phyloP scores from a whole-genome alignment of 1,140 invertebrate species.

The Aphidius gifuensis region DNA sequence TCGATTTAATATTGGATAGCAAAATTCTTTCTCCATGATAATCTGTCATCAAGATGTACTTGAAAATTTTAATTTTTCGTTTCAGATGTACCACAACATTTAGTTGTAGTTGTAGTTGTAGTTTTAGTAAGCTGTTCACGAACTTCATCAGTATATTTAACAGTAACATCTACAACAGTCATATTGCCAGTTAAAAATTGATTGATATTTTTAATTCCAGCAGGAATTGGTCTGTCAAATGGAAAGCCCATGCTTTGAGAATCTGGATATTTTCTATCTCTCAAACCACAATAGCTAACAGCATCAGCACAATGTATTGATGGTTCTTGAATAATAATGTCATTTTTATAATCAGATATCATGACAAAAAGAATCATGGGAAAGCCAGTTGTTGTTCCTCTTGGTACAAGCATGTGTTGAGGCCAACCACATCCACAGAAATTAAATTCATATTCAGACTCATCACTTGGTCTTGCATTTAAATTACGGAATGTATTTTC shows the following conservation, averaged over 20 bases:
- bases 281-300: constrained; percentile 67
- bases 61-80: too few relatives aligned
- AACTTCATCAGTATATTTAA: constrained; percentile 18
- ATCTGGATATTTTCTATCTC: constrained; percentile 66
- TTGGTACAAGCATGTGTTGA: constrained; percentile 77
- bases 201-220: constrained; percentile 36
- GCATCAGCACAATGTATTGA: constrained; percentile 60
- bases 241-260: constrained; percentile 68
- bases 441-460: constrained; percentile 60
- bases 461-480: constrained; percentile 53
- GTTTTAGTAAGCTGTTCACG: too few relatives aligned
- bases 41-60: too few relatives aligned
- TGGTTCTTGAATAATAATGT: constrained; percentile 62
- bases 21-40: too few relatives aligned
- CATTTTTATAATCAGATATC: constrained; percentile 73
- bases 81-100: too few relatives aligned
- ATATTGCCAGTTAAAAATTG: constrained; percentile 50
- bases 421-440: constrained; percentile 88
- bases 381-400: constrained; percentile 67
- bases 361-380: constrained; percentile 74
- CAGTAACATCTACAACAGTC: constrained; percentile 37
- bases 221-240: constrained; percentile 59
- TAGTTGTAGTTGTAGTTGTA: too few relatives aligned
- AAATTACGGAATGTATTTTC: constrained; percentile 68
- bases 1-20: too few relatives aligned